Conservation (phyloP, 2,113 vertebrate genomes). For the Ardeotis arabs region DNA sequence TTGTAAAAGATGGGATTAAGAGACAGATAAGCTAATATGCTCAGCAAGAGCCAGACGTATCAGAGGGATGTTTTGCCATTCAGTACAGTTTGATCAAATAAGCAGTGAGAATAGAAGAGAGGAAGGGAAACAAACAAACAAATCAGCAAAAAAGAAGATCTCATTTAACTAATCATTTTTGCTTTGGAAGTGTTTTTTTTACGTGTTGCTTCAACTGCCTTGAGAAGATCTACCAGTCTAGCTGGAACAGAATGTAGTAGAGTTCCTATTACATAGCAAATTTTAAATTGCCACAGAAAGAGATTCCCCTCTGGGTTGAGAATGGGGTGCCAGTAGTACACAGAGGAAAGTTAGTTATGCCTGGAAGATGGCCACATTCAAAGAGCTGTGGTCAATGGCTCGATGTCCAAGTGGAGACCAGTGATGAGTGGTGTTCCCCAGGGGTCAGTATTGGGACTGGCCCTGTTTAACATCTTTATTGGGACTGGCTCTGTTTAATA, state of each 20-base stretch:
- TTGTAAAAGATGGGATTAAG: not conserved
- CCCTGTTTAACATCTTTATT: too few relatives aligned
- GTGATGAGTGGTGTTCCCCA: too few relatives aligned
- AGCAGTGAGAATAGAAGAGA: not conserved
- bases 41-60: not conserved
- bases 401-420: too few relatives aligned
- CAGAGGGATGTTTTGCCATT: not conserved
- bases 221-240: not conserved
- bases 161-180: not conserved
- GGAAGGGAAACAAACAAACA: not conserved
- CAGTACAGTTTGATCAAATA: not conserved
- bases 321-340: not conserved
- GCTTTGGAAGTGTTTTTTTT: not conserved
- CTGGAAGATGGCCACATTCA: not conserved
- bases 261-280: not conserved
- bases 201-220: not conserved
- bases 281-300: not conserved
- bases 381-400: too few relatives aligned
- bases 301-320: not conserved
- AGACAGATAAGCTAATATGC: not conserved
- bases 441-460: too few relatives aligned
- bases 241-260: not conserved
- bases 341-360: not conserved
- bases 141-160: not conserved
- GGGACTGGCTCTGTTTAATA: too few relatives aligned